Evolutionary conservation across 2,113 vertebrate genomes (phyloP), one percentile per base, ranked within the genome.

Genomic region (Planiliza haematocheilus): DNA sequence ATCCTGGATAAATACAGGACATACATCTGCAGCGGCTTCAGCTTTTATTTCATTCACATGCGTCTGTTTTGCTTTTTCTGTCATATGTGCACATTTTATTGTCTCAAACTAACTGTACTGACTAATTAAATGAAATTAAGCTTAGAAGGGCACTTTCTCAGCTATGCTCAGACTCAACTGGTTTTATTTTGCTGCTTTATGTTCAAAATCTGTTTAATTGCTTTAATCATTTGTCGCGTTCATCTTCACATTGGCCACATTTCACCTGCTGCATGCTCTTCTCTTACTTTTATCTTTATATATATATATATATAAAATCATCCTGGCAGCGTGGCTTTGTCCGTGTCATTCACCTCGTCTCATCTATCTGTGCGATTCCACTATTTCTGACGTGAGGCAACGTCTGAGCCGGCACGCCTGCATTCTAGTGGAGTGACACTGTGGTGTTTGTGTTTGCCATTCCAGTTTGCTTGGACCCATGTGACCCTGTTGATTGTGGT

Each of bases 381-480:
- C 51, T 52, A 7, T 77, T 64, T 83, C 46, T 59, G 55, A 82
- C 74, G 36, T 12, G 2, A 56, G 13, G 51, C 61, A 3, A 43
- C 60, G 64, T 64, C 30, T 68, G 80, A 75, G 76, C 66, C 8
- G 72, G 65, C 55, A 43, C 3, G 18, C 38, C 77, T 2, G 52
- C 82, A 84, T 89, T 86, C 79, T 79, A 16, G 69, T 82, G 41
- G 72, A 82, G 67, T 90, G 83, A 91, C 81, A 4, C 76, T 94
- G 92, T 95, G 84, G 74, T 94, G 92, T 92, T 82, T 96, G 80
- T 91, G 86, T 92, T 86, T 93, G 91, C 93, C 92, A 95, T 97
- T 95, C 94, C 97, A 99, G 98, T 99, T 99, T 95, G 97, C 97
- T 91, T 99, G 98, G 98, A 99, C 97, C 93, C 98, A 99, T 95